These are phyloP conservation scores for Papio anubis DNA, from an alignment of 2,113 vertebrate species.

Conservation along the genomic window DNA sequence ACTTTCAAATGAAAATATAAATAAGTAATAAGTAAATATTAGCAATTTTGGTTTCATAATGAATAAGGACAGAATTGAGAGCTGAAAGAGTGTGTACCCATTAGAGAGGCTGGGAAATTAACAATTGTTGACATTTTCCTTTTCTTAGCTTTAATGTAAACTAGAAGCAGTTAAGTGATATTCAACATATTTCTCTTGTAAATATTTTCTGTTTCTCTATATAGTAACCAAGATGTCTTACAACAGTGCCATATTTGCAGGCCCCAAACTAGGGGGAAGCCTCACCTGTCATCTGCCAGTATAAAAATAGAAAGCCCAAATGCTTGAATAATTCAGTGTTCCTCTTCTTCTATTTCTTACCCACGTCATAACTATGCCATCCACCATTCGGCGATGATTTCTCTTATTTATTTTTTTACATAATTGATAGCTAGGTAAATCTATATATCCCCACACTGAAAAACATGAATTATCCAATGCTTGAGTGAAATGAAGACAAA, in stretches of 20 bases:
- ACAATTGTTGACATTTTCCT: slow-evolving; percentile 87
- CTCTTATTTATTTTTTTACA: neutral
- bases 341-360: slow-evolving; percentile 74
- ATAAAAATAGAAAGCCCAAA: slow-evolving; percentile 73
- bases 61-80: slow-evolving; percentile 79
- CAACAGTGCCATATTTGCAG: neutral
- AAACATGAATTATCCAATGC: slow-evolving; percentile 83
- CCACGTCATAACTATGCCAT: slow-evolving; percentile 55
- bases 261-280: neutral
- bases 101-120: slow-evolving; percentile 81
- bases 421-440: slow-evolving; percentile 82
- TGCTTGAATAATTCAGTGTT: slow-evolving; percentile 81
- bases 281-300: slow-evolving; percentile 78
- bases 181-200: slow-evolving; percentile 84
- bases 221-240: slow-evolving; percentile 82
- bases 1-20: slow-evolving; percentile 84
- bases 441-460: slow-evolving; percentile 82
- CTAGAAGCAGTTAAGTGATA: slow-evolving; percentile 85
- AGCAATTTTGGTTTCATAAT: slow-evolving; percentile 74
- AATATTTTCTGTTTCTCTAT: slow-evolving; percentile 83
- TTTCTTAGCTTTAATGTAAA: slow-evolving; percentile 86
- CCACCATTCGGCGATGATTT: slow-evolving; percentile 63
- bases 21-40: slow-evolving; percentile 83
- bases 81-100: slow-evolving; percentile 74
- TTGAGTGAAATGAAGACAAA: slow-evolving; percentile 87